Base-by-base conservation (phyloP, 2,888 invertebrate genomes). In the Platynereis dumerilii region DNA sequence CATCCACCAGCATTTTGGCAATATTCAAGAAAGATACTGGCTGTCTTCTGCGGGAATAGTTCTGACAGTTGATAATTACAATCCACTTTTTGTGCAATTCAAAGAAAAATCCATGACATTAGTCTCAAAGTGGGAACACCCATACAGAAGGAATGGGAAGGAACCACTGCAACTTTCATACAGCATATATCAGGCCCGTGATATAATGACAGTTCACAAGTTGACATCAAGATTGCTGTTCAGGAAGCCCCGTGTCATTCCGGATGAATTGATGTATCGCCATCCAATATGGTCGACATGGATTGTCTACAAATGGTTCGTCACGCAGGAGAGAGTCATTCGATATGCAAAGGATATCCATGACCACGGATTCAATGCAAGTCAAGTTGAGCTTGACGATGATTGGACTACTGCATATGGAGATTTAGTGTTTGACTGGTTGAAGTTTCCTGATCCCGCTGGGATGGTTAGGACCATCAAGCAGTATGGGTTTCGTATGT, bases 231-330 rank as follows among this genome's bases (percentile, higher is more conserved):
- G 86, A 42, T 87, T 86, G 2, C 88, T 88, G 75, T 84, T 91
- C 48, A 88, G 88, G 2, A 89, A 88, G 74, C 90, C 92, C 0
- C 82, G 66, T 24, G 87, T 86, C 27, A 79, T 87, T 57, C 92
- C 92, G 0, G 89, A 90, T 73, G 85, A 86, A 61, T 85, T 88
- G 60, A 91, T 93, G 89, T 88, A 94, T 22, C 85, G 86, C 60
- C 87, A 91, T 79, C 94, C 94, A 0, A 88, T 94, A 64, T 95
- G 93, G 92, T 92, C 93, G 0, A 93, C 94, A 0, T 92, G 93
- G 92, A 91, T 91, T 0, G 87, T 89, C 67, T 92, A 91, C 79
- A 88, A 89, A 72, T 85, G 87, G 0, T 86, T 88, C 68, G 89
- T 94, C 0, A 88, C 88, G 69, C 90, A 92, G 67, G 73, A 81